Evolutionary conservation across 2,888 invertebrate genomes (phyloP).

Genomic region (Pedicia rivosa): DNA sequence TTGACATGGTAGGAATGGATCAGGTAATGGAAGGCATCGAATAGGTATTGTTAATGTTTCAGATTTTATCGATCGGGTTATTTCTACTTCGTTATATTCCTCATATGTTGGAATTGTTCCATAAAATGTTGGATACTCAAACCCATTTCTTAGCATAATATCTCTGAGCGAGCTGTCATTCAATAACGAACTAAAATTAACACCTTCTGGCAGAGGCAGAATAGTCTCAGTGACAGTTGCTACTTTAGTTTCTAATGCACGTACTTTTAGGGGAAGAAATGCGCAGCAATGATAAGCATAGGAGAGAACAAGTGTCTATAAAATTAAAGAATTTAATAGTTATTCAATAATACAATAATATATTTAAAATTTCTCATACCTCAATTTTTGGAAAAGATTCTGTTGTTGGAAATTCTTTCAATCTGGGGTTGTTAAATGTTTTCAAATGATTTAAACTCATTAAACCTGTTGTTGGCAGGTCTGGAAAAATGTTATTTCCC

Average conservation of each 20-base stretch:
- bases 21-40: conserved; percentile 72
- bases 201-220: no score
- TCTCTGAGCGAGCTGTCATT: no score
- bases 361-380: no score
- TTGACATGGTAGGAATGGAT: conserved; percentile 88
- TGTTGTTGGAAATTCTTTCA: conserved; percentile 75
- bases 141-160: no score
- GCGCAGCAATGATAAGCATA: conserved; percentile 97
- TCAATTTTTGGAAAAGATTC: conserved; percentile 73
- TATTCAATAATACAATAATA: background rate
- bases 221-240: no score
- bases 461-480: conserved; percentile 67
- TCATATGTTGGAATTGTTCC: conserved; percentile 54
- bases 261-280: conserved; percentile 50
- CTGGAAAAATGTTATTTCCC: conserved; percentile 75
- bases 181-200: no score
- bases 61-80: conserved; percentile 15
- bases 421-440: conserved; percentile 79
- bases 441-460: conserved; percentile 68
- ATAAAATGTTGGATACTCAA: no score
- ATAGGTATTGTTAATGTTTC: conserved; percentile 26
- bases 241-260: no score
- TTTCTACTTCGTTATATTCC: conserved; percentile 52
- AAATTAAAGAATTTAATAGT: conserved; percentile 14
- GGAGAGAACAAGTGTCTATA: conserved; percentile 67